Evolutionary conservation across 2,888 invertebrate genomes (phyloP).

Genomic region (Catocala fraxini): DNA sequence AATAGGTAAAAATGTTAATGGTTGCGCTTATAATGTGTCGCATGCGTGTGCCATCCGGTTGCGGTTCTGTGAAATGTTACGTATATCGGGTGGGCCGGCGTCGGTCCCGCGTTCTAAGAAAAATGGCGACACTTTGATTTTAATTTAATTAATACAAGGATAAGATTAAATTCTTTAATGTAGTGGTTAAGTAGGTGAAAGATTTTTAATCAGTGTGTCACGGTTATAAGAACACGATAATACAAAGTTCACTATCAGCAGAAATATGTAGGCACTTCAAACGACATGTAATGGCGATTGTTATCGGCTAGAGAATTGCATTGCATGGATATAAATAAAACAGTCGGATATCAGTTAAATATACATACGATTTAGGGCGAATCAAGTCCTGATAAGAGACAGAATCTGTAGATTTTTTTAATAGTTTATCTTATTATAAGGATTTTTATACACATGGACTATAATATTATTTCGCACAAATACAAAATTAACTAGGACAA

Average conservation of each 20-base stretch:
- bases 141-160: slow-evolving; percentile 11
- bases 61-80: slow-evolving; percentile 32
- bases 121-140: slow-evolving; percentile 15
- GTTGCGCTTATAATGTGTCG: slow-evolving; percentile 31
- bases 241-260: slow-evolving; percentile 22
- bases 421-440: no score
- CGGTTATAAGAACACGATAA: slow-evolving; percentile 24
- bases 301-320: slow-evolving; percentile 11
- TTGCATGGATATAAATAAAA: neutral
- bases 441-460: no score
- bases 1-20: slow-evolving; percentile 34
- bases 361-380: neutral
- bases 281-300: slow-evolving; percentile 13
- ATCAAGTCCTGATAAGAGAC: no score
- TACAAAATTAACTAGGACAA: no score
- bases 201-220: slow-evolving; percentile 17
- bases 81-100: slow-evolving; percentile 17
- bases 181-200: slow-evolving; percentile 4
- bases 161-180: slow-evolving; percentile 16
- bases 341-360: neutral
- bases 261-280: slow-evolving; percentile 9
- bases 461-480: no score
- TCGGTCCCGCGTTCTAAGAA: slow-evolving; percentile 35
- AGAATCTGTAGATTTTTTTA: no score
- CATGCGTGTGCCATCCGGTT: slow-evolving; percentile 46